Percentiles rank a stretch among this genome's conserved stretches.
These are phyloP conservation scores for Elaphurus davidianus DNA, from an alignment of 2,113 vertebrate genomes.

Conservation along the genomic window DNA sequence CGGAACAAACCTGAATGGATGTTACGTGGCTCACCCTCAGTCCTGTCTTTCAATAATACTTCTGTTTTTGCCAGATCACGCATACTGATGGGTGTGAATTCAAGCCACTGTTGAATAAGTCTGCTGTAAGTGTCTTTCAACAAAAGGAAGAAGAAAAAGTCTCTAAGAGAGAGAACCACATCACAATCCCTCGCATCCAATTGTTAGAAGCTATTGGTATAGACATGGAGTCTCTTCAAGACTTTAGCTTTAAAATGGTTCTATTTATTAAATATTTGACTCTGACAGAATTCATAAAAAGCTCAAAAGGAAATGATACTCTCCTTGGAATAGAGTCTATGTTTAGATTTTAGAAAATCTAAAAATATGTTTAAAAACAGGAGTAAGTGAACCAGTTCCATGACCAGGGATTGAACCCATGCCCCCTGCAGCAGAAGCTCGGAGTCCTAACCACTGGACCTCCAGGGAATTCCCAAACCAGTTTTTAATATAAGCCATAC, in stretches of 20 bases:
- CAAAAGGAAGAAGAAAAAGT: background rate
- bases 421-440: background rate
- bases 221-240: background rate
- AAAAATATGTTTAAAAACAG: background rate
- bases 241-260: background rate
- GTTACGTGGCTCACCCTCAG: background rate
- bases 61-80: background rate
- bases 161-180: constrained; percentile 14
- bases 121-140: background rate
- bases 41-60: background rate
- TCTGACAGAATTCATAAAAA: background rate
- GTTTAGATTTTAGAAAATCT: background rate
- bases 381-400: background rate
- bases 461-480: background rate
- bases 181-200: background rate
- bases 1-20: background rate
- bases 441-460: background rate
- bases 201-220: background rate
- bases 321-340: background rate
- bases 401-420: background rate
- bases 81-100: background rate
- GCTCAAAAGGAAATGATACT: background rate
- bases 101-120: background rate
- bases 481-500: constrained; percentile 4
- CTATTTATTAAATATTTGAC: background rate